Percentiles rank a stretch among this genome's conserved stretches.
Conservation (phyloP, 2,113 vertebrate genomes). For the Rhipidura dahli region DNA sequence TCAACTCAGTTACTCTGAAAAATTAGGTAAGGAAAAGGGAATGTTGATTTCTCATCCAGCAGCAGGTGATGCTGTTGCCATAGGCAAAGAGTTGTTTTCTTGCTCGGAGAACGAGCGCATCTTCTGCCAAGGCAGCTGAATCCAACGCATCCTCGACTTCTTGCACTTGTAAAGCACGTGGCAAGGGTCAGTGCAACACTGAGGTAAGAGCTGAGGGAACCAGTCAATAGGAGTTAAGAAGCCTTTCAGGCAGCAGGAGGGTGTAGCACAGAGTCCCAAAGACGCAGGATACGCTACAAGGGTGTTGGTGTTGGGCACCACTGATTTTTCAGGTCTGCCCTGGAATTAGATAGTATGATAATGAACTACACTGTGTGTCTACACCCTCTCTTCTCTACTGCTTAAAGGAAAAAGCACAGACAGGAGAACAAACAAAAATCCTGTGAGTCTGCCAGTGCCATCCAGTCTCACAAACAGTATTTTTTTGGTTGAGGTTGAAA, state of each 20-base stretch:
- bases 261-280: fast-evolving
- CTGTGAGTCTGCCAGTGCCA: not conserved
- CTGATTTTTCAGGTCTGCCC: not conserved
- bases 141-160: fast-evolving
- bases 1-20: not conserved
- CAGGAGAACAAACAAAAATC: not conserved
- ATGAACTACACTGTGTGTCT: not conserved
- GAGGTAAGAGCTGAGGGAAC: not conserved
- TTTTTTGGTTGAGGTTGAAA: not conserved
- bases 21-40: not conserved
- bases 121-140: not conserved
- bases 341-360: fast-evolving
- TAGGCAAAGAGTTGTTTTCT: not conserved
- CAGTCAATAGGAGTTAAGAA: not conserved
- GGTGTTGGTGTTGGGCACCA: not conserved
- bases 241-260: not conserved
- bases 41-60: not conserved
- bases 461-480: fast-evolving
- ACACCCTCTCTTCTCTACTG: not conserved
- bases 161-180: not conserved
- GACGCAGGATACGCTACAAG: not conserved
- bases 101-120: not conserved
- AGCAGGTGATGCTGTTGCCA: conserved; percentile 41
- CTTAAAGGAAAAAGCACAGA: not conserved
- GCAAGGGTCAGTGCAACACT: not conserved